Evolutionary conservation across 1,140 invertebrate species (phyloP), one percentile per base, ranked within the genome.

Genomic region (Monomorium pharaonis): DNA sequence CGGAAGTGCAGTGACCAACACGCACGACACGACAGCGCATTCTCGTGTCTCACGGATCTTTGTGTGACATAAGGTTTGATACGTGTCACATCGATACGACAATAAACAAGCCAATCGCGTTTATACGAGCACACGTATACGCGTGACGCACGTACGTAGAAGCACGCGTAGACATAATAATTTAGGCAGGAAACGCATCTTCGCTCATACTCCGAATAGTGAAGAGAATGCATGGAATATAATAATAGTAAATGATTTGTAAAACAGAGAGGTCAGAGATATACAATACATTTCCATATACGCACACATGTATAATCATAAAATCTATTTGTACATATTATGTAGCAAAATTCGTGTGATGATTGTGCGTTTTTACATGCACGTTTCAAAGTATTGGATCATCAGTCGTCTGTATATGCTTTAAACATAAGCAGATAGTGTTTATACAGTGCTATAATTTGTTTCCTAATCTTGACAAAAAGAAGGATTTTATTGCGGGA

Each of bases 1-100:
- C 88, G 89, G 88, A 90, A 89, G 81, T 83, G 62, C 30, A 87
- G 88, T 70, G 84, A 87, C 75, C 81, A 76, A 70, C 60, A 42
- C 33, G 63, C 70, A 76, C 63, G 70, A 18, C 60, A 54, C 21
- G 75, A 49, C 56, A 76, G 62, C 75, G 49, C 67, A 54, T 85
- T 80, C 78, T n/a, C 60, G 62, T n/a, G n/a, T 83, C 83, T 33
- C 58, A 65, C 33, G 70, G 47, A 60, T 84, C 54, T 37, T 78
- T 47, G 58, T 85, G 49, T 90, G 88, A 88, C 80, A 72, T 87
- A 70, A 77, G 37, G 58, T 72, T 63, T 76, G 77, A 47, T 81
- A 88, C 67, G 63, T 86, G 80, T 69, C 80, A 58, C 69, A 16
- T 87, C 24, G 75, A 24, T 80, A 10, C 56, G 69, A 89, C 88